Percentiles rank a stretch among this genome's conserved stretches.
These are phyloP conservation scores for Falco novaeseelandiae DNA, from an alignment of 2,797 vertebrate genomes.

Conservation along the genomic window DNA sequence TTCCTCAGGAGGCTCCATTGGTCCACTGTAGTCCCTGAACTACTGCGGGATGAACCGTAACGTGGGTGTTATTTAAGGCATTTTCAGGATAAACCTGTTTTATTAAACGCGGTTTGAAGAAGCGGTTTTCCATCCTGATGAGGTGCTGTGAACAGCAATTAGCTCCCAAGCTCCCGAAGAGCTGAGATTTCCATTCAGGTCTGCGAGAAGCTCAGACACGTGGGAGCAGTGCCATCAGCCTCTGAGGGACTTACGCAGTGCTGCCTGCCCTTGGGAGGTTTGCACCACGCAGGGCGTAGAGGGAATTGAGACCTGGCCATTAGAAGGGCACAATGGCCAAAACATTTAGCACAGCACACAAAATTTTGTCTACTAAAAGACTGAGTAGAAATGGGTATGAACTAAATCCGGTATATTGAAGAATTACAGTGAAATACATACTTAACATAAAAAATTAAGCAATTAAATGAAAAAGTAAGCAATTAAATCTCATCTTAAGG, in stretches of 20 bases:
- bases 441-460: neutral
- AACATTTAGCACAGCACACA: neutral
- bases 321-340: neutral
- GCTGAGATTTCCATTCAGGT: neutral
- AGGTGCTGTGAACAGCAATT: neutral
- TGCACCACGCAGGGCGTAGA: fast-evolving
- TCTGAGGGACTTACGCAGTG: neutral
- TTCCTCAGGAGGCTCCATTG: neutral
- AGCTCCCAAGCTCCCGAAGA: neutral
- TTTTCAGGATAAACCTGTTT: neutral
- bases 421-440: neutral
- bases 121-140: neutral
- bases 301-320: neutral
- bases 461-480: neutral
- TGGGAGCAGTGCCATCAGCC: fast-evolving
- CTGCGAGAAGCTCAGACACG: neutral
- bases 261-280: neutral
- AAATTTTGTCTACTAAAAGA: neutral
- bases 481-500: neutral
- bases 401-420: neutral
- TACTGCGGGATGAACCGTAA: neutral
- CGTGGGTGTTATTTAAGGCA: neutral
- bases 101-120: neutral
- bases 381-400: neutral
- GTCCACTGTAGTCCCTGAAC: neutral